These are phyloP conservation scores for Smutsia temminckii DNA, from an alignment of 2,797 vertebrate species.

Conservation along the genomic window DNA sequence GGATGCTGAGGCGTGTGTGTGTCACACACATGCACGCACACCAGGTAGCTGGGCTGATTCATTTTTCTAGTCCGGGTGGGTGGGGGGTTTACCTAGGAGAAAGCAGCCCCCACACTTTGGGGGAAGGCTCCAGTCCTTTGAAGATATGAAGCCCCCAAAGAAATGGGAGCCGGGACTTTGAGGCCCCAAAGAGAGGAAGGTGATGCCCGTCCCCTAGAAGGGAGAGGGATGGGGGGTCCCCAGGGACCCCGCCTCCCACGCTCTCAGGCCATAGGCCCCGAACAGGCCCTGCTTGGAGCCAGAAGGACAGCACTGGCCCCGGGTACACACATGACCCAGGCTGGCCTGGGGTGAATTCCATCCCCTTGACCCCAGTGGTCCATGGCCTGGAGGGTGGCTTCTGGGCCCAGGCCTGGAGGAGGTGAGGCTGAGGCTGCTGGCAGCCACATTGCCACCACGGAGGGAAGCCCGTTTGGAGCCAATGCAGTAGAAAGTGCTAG, in stretches of 20 bases:
- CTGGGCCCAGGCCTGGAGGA: neutral
- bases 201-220: neutral
- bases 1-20: neutral
- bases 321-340: neutral
- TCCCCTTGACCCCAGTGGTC: neutral
- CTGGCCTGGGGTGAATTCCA: neutral
- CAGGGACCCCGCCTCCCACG: accelerated
- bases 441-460: neutral
- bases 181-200: neutral
- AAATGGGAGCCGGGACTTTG: neutral
- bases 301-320: neutral
- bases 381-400: neutral
- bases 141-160: neutral
- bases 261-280: neutral
- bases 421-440: neutral
- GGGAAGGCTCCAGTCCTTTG: neutral
- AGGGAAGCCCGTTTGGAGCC: neutral
- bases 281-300: neutral
- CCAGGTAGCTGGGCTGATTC: too few species aligned
- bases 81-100: neutral
- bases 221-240: neutral
- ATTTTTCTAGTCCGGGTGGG: neutral
- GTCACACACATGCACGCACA: accelerated
- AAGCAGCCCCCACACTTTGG: neutral
- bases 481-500: neutral